Evolutionary conservation across 2,888 invertebrate genomes (phyloP), one percentile per base, ranked within the genome.

Genomic region (Sinopyrophorus schimmeli): DNA sequence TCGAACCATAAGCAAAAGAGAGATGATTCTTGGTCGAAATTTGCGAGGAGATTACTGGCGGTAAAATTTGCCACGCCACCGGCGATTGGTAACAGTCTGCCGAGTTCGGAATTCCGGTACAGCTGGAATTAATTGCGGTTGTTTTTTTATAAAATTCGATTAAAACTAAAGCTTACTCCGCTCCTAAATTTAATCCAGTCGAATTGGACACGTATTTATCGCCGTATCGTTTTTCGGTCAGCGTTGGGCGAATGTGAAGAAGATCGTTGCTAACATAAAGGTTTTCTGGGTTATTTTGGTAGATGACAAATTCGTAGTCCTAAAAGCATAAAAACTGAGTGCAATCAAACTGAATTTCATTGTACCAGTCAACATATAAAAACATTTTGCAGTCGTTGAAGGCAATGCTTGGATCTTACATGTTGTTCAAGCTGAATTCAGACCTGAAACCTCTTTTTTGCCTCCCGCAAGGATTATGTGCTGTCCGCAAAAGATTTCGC

Each of bases 261-360:
- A 69, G 71, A 0, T 84, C 82, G 40, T 80, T 74, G 1, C 62
- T 60, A 0, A 79, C 74, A 50, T 74, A 74, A 0, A 81, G 72
- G 20, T 83, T 78, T 40, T 79, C 76, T 2, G 75, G 68, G 30
- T 79, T 78, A 62, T 83, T 77, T 31, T 77, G 70, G 60, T 86
- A 87, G 12, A 83, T 74, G 51, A 84, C 84, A 72, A 87, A 88
- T 32, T 86, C 84, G 62, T 78, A 84, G 66, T 86, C 85, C 86
- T 86, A 24, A 21, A 21, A 3, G 3, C 6, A 18, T 4, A 11
- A 7, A 12, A 17, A 31, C 2, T 17, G 5, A 15, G n/a, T n/a
- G n/a, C n/a, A n/a, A n/a, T n/a, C n/a, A n/a, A n/a, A n/a, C n/a
- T n/a, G n/a, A n/a, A n/a, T n/a, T n/a, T n/a, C n/a, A n/a, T n/a